Evolutionary conservation across 2,888 invertebrate genomes (phyloP).

Genomic region (Chalcis sispes): DNA sequence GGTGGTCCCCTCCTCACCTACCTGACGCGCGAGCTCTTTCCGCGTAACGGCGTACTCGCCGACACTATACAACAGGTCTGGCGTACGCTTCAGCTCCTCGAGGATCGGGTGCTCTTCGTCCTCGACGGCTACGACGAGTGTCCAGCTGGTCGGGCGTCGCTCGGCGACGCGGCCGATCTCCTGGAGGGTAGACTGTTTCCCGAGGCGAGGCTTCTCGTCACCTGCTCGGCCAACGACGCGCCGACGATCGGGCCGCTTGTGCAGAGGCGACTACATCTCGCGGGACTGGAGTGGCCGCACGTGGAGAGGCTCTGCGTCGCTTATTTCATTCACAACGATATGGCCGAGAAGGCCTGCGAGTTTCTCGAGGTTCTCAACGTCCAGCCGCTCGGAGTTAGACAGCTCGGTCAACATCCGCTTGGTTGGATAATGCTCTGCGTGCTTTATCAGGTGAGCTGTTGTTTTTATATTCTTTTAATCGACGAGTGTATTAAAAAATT

Average conservation of each 20-base stretch:
- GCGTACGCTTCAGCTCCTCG: conserved; percentile 76
- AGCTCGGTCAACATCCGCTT: conserved; percentile 77
- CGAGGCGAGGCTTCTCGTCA: conserved; percentile 77
- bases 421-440: conserved; percentile 78
- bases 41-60: conserved; percentile 69
- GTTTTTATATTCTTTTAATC: no score
- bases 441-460: conserved; percentile 77
- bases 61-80: conserved; percentile 75
- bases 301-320: conserved; percentile 76
- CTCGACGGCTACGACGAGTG: conserved; percentile 79
- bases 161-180: conserved; percentile 77
- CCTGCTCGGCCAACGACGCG: conserved; percentile 76
- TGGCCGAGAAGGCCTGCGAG: conserved; percentile 72
- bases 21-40: conserved; percentile 73
- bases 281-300: conserved; percentile 77
- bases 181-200: conserved; percentile 78
- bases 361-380: conserved; percentile 75
- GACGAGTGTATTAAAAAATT: no score
- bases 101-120: conserved; percentile 77
- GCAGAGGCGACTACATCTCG: conserved; percentile 77
- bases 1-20: conserved; percentile 71
- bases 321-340: conserved; percentile 76
- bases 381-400: conserved; percentile 72
- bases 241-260: conserved; percentile 75
- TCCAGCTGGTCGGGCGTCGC: conserved; percentile 73